Percentiles rank a stretch among this genome's conserved stretches.
phyloP scores from a whole-genome alignment of 2,113 vertebrate genomes.

The Suricata suricatta region DNA sequence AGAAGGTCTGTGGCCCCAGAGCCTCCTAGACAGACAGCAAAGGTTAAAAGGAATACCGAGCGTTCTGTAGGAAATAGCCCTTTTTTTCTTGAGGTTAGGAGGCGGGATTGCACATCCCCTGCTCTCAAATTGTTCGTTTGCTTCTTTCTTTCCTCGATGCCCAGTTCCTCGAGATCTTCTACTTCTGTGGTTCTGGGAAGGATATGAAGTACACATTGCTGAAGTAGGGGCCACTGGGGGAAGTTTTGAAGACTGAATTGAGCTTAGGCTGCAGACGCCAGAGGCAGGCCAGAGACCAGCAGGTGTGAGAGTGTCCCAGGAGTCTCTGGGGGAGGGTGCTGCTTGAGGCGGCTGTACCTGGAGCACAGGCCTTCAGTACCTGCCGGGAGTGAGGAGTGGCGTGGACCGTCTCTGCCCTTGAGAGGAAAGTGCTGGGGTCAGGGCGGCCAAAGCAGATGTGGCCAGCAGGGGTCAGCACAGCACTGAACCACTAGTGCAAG shows the following conservation, averaged over 20 bases:
- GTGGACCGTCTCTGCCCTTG: too few relatives aligned
- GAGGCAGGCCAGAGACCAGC: not conserved
- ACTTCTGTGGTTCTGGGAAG: not conserved
- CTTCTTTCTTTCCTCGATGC: not conserved
- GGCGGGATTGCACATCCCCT: not conserved
- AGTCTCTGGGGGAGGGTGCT: not conserved
- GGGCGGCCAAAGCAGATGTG: not conserved
- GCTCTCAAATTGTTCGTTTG: not conserved
- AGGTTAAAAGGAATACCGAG: constrained; percentile 5
- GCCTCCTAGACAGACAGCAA: not conserved
- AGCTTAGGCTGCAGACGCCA: not conserved
- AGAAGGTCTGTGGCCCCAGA: not conserved
- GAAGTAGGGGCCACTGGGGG: not conserved
- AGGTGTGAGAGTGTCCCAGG: not conserved
- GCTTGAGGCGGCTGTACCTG: not conserved
- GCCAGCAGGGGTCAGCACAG: constrained; percentile 71
- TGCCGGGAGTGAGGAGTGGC: not conserved
- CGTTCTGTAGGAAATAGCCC: not conserved
- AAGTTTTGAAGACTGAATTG: not conserved
- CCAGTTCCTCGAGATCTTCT: not conserved
- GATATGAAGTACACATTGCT: not conserved
- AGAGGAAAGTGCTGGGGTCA: not conserved
- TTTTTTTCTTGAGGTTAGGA: not conserved
- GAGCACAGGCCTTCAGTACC: not conserved
- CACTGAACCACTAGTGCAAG: not conserved